phyloP scores from a whole-genome alignment of 1,140 invertebrate genomes.

The Aphis gossypii region DNA sequence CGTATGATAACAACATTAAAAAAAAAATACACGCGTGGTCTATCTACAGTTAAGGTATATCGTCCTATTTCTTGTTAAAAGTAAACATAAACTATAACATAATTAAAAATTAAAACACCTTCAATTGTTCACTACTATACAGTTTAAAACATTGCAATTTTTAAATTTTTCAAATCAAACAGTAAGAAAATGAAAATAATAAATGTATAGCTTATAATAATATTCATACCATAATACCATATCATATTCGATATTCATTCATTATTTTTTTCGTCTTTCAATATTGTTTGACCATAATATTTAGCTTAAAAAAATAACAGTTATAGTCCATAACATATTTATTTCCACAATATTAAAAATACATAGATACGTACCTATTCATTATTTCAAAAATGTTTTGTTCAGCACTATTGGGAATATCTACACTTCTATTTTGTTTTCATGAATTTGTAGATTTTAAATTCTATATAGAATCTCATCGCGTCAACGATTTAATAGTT shows the following conservation, averaged over 20 bases:
- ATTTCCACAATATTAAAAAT: background rate
- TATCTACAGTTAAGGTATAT: background rate
- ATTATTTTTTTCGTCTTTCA: too few species aligned
- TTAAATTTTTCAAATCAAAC: background rate
- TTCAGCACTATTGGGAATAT: background rate
- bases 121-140: background rate
- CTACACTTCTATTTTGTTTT: background rate
- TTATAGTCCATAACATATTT: background rate
- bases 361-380: background rate
- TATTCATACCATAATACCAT: too few species aligned
- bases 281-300: background rate
- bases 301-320: background rate
- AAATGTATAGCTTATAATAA: too few species aligned
- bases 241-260: too few species aligned
- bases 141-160: background rate
- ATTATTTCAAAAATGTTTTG: background rate
- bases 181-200: background rate
- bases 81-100: background rate
- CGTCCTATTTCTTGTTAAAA: background rate
- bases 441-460: background rate
- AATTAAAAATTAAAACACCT: background rate
- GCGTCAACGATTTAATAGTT: background rate
- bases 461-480: background rate
- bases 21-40: background rate
- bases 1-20: background rate